Conservation (phyloP, 37 sponge, comb jelly and placozoan species). For the Axinella damicornis region DNA sequence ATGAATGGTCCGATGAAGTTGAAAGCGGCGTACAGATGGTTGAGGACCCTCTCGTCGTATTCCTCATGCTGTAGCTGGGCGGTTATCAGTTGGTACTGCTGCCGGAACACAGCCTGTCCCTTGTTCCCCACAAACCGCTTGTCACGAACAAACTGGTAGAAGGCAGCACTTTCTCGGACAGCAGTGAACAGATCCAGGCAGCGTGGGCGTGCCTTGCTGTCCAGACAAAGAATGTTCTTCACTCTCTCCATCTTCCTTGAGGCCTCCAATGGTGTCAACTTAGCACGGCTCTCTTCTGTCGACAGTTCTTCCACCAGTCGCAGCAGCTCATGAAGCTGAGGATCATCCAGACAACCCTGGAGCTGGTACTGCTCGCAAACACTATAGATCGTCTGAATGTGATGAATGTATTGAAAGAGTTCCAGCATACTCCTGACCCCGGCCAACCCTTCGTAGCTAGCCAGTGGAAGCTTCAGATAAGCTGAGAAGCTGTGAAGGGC, state of each 20-base stretch:
- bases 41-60: constrained; percentile 84
- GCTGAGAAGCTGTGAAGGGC: constrained; percentile 4
- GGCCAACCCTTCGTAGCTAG: constrained; percentile 5
- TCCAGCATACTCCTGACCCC: constrained; percentile 58
- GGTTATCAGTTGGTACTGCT: constrained; percentile 86
- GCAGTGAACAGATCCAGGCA: constrained; percentile 57
- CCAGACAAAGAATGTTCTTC: constrained; percentile 32
- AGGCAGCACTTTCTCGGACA: constrained; percentile 55
- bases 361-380: constrained; percentile 70
- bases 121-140: constrained; percentile 59
- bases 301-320: constrained; percentile 4
- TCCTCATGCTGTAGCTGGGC: constrained; percentile 83
- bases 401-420: constrained; percentile 64
- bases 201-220: neutral
- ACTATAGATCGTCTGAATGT: constrained; percentile 51
- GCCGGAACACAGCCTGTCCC: constrained; percentile 53
- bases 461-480: neutral
- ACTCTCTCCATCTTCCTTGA: constrained; percentile 23
- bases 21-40: constrained; percentile 84
- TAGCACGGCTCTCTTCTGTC: constrained; percentile 14
- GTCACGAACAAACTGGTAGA: constrained; percentile 61
- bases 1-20: constrained; percentile 74
- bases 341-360: constrained; percentile 38
- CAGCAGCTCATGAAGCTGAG: constrained; percentile 4
- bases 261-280: constrained; percentile 50